Evolutionary conservation across 2,797 vertebrate species (phyloP), one percentile per base, ranked within the genome.

Genomic region (Australoheros facetus): DNA sequence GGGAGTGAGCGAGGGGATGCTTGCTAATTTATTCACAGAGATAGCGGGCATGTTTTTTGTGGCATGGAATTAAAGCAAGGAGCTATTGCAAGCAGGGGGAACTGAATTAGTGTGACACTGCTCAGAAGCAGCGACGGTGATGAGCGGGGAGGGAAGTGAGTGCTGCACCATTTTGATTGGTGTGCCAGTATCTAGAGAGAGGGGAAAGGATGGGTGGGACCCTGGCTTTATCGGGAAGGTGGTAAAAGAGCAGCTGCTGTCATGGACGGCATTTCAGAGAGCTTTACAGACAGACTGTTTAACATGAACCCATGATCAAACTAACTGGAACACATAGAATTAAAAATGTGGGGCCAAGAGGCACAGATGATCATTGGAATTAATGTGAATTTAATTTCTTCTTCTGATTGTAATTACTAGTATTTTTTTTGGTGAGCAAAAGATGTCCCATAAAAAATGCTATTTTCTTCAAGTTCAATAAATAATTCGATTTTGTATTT

Each of bases 61-160:
- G 71, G 75, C 48, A 79, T 85, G 91, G 91, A 92, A 91, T 91
- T 89, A 87, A 89, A 92, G 85, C 56, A 39, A 75, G 82, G 81
- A 87, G 93, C 92, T 76, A 51, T 62, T 70, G 89, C 80, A 66
- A 79, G 85, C 84, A 90, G 85, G 90, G 89, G 91, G 94, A 95
- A 89, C 89, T 70, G 83, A 93, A 93, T 94, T 87, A 93, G 89
- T 92, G 91, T 92, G 93, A 95, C 93, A 90, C 86, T 62, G 56
- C 88, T 80, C 69, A 83, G 87, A 87, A 87, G 89, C 81, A 89
- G 85, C 80, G 51, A 78, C 30, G 82, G 79, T 59, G 80, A 81
- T 60, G 71, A 87, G 78, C 9, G 77, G 82, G 91, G 89, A 93
- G 92, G 87, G 86, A 91, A 92, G 88, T 77, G 90, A 93, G 88